Base-by-base conservation (phyloP, 1,140 invertebrate genomes). In the Pogonomyrmex barbatus region DNA sequence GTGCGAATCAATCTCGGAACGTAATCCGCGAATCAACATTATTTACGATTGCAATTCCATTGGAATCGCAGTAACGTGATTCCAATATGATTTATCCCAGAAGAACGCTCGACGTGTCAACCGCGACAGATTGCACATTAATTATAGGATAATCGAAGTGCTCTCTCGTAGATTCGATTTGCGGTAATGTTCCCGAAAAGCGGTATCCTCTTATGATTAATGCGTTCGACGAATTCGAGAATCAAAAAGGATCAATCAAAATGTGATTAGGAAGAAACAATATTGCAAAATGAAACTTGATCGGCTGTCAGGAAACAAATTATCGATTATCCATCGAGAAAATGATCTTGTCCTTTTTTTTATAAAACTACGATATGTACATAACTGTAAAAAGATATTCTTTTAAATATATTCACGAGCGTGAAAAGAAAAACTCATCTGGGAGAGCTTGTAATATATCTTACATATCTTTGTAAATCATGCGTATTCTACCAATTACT, bases 221-320 rank as follows among this genome's bases (percentile, higher is more conserved):
- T 47, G 24, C 10, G 33, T 33, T n/a, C 12, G 39, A 36, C 14
- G 62, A 89, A 90, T 75, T 86, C 52, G 86, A 81, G 89, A 92
- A 94, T 93, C 92, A 93, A 94, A 93, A 94, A 90, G 88, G 89
- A 85, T 91, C 86, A 93, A 94, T 94, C 93, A 94, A 94, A 93
- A 89, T 71, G 60, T 39, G 45, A 73, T 71, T 62, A 47, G 17
- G 54, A 12, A 70, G 9, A 70, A 42, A 70, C 12, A n/a, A 58
- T 36, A 47, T 24, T 14, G 24, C 36, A 36, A 71, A 58, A 58
- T 4, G 24, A 71, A 36, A 71, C 9, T 2, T 47, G 50, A 0
- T 73, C 8, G 6, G 50, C 4, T 79, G 12, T 75, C 54, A 12
- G 30, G 39, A 47, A 1, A 8, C 9, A 36, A 39, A 39, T 33